Evolutionary conservation across 2,888 invertebrate genomes (phyloP).

Genomic region (Agonopterix alstromeriana): DNA sequence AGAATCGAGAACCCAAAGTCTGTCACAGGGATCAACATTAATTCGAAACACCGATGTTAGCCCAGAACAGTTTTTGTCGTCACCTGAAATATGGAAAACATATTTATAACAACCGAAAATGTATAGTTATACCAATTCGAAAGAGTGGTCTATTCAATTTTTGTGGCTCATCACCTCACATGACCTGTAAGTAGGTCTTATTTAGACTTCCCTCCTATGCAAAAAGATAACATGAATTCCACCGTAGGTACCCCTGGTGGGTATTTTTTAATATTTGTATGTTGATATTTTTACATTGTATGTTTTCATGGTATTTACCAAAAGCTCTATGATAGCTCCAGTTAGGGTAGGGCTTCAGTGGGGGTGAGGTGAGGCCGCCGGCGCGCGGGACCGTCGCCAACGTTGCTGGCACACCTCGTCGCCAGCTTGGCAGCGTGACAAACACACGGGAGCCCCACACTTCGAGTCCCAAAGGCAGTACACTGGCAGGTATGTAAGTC

Average conservation of each 20-base stretch:
- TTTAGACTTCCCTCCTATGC: too few species aligned
- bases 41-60: constrained; percentile 87
- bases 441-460: constrained; percentile 82
- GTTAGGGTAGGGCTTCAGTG: constrained; percentile 83
- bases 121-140: too few species aligned
- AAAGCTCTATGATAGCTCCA: constrained; percentile 81
- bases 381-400: constrained; percentile 80
- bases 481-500: constrained; percentile 82
- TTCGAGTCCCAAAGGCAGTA: constrained; percentile 85
- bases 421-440: constrained; percentile 87
- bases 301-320: constrained; percentile 45
- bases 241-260: too few species aligned
- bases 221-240: too few species aligned
- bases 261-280: too few species aligned
- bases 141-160: too few species aligned
- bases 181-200: too few species aligned
- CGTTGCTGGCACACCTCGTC: constrained; percentile 84
- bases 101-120: neutral
- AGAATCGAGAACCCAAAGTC: constrained; percentile 88
- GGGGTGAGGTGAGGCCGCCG: constrained; percentile 75
- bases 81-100: constrained; percentile 33
- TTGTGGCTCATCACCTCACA: too few species aligned
- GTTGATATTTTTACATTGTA: too few species aligned
- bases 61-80: constrained; percentile 74
- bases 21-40: constrained; percentile 83